Base-by-base conservation (phyloP, 2,113 vertebrate genomes). In the Myrmophylax atrothorax region DNA sequence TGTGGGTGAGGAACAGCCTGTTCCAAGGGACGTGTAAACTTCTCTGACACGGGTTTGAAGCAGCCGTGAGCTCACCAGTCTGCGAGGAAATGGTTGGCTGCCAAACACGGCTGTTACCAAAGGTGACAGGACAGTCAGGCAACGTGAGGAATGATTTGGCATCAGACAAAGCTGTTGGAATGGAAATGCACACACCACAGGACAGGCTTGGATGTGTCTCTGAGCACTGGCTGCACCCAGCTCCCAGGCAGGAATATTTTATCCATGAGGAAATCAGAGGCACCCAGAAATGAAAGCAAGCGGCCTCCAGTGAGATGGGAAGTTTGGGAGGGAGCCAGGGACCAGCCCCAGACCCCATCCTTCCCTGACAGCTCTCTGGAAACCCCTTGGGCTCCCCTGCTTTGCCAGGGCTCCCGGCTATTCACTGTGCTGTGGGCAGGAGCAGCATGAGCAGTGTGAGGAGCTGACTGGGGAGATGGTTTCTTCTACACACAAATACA, bases 1-100 rank as follows among this genome's bases (percentile, higher is more conserved):
- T 10, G 50, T 62, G 72, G 26, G n/a, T 58, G 67, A 56, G 38
- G 46, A 92, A 58, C 56, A 58, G 81, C 29, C 73, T 26, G 47
- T 74, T 89, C 88, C 74, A 73, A 73, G 92, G 23, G 75, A 75
- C 0, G 5, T 35, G 88, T 50, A n/a, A 79, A 42, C 40, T 44
- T 44, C 35, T 62, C 80, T 55, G 85, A 10, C 58, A 17, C 1
- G 0, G 49, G 47, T 85, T 49, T 63, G 90, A 52, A 84, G 93
- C 17, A 8, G 72, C 8, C 1, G 10, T 69, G 83, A 94, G 79
- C 82, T 95, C 93, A 69, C 55, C 78, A 4, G 67, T 44, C 86
- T 91, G 87, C 0, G 4, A 97, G 95, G 97, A 98, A 96, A 84
- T 25, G 35, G 28, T 62, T 6, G 17, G 78, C 95, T 97, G 95